Conservation (phyloP, 2,888 invertebrate species). For the Trachelus tabidus region DNA sequence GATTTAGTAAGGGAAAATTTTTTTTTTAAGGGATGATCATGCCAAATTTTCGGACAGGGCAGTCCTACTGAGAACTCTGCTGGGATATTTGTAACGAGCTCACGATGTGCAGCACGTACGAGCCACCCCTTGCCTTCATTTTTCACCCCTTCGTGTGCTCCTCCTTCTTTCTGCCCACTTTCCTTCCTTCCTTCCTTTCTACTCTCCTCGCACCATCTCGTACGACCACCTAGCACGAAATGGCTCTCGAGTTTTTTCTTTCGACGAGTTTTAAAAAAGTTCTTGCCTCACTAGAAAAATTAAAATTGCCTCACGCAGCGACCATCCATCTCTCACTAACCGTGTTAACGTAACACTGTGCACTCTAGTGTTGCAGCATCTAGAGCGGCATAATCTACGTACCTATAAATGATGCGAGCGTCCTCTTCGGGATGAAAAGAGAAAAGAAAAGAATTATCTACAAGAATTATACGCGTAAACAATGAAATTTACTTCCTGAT, state of each 20-base stretch:
- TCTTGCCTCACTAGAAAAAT: slow-evolving; percentile 33
- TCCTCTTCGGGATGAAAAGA: not conserved
- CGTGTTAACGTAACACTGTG: slow-evolving; percentile 49
- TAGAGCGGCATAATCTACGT: not conserved
- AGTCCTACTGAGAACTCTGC: too few species aligned
- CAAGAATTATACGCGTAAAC: not conserved
- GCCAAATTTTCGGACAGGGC: too few species aligned
- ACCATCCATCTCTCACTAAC: slow-evolving; percentile 46
- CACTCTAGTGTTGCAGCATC: slow-evolving; percentile 23
- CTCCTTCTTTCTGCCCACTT: slow-evolving; percentile 13
- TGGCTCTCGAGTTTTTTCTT: too few species aligned
- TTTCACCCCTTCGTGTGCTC: slow-evolving; percentile 10
- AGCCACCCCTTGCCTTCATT: slow-evolving; percentile 15
- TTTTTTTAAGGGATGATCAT: too few species aligned
- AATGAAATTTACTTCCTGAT: too few species aligned
- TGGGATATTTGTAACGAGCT: slow-evolving; percentile 45
- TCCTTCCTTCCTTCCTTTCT: slow-evolving; percentile 9
- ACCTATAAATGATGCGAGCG: not conserved
- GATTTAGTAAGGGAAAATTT: too few species aligned
- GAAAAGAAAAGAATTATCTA: not conserved
- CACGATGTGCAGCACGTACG: slow-evolving; percentile 53
- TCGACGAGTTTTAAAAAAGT: too few species aligned
- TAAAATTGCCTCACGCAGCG: slow-evolving; percentile 51
- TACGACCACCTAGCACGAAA: too few species aligned
- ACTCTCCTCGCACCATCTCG: not conserved